Evolutionary conservation across 2,888 invertebrate species (phyloP), one percentile per base, ranked within the genome.

Genomic region (Zygothrica quintamaculata): DNA sequence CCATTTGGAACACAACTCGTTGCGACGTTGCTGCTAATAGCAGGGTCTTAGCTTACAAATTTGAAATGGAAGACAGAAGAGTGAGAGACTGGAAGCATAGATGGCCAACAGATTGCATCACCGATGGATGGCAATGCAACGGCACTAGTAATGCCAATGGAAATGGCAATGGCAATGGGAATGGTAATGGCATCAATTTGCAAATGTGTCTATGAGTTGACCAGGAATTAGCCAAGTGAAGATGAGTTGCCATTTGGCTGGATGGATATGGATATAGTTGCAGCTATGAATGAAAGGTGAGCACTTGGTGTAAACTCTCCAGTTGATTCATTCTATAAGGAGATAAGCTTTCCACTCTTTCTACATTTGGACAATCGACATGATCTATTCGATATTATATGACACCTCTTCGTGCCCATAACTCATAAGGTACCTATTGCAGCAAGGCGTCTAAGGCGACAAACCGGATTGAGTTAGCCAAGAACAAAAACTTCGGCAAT

Each of bases 401-500:
- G 77, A 65, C 71, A 79, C 74, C 70, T 70, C 65, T 52, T 34
- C 43, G 58, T 47, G 55, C 44, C 62, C 57, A 80, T 77, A 72
- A 72, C 51, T 84, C 74, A 77, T 61, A 66, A 61, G 61, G 71
- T 59, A 47, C 48, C 44, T 52, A 43, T 53, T 50, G 47, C 29
- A 29, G 8, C 15, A 11, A 52, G 48, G 33, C 12, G 29, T 9
- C 29, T 2, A 29, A 29, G 29, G 9, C 7, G 33, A 33, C 43
- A 18, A 48, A 59, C 58, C 58, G 60, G 64, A 60, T 51, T 40
- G 55, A 51, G 53, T 18, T 55, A 43, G 13, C 16, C 36, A 46
- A 48, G 55, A 52, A 56, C 47, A 72, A 75, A 79, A 80, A 84
- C 58, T 57, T 42, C 72, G 46, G 81, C 79, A 80, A 80, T 80